These are phyloP conservation scores for Polyploca ridens DNA, from an alignment of 2,888 invertebrate species.

Conservation along the genomic window DNA sequence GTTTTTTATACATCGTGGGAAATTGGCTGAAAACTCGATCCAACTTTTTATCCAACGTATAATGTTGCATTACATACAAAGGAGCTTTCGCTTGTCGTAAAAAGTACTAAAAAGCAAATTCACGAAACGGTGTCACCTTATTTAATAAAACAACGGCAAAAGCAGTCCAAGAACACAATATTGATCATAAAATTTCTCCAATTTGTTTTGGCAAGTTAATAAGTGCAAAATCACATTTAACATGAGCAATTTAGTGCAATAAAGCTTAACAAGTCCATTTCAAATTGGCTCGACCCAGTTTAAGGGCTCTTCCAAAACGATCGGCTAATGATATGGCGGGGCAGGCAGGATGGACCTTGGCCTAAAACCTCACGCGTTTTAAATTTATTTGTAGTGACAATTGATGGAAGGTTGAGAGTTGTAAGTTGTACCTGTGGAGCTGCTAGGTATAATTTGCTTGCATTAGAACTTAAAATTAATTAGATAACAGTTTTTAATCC, in stretches of 20 bases:
- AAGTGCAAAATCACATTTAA: conserved; percentile 2
- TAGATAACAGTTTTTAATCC: too few species aligned
- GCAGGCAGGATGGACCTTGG: conserved; percentile 66
- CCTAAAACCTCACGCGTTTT: conserved; percentile 41
- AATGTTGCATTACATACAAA: neutral
- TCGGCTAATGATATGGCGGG: conserved; percentile 49
- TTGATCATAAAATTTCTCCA: neutral
- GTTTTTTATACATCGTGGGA: neutral
- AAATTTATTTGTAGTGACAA: conserved; percentile 10
- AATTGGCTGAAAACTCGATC: neutral
- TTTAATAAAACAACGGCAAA: neutral
- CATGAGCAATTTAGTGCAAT: conserved; percentile 15
- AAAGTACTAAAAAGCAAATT: neutral
- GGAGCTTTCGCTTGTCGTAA: neutral
- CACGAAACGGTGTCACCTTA: neutral
- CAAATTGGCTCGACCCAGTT: conserved; percentile 48
- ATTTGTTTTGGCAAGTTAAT: neutral
- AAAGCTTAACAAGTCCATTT: conserved; percentile 16
- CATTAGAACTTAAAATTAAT: too few species aligned
- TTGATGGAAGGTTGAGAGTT: neutral
- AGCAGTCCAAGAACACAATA: neutral
- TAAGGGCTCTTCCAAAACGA: conserved; percentile 46
- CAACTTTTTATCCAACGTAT: neutral
- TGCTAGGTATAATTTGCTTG: too few species aligned
- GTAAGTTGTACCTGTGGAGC: neutral